These are phyloP conservation scores for Muraenolepis orangiensis DNA, from an alignment of 2,797 vertebrate genomes.

Conservation along the genomic window DNA sequence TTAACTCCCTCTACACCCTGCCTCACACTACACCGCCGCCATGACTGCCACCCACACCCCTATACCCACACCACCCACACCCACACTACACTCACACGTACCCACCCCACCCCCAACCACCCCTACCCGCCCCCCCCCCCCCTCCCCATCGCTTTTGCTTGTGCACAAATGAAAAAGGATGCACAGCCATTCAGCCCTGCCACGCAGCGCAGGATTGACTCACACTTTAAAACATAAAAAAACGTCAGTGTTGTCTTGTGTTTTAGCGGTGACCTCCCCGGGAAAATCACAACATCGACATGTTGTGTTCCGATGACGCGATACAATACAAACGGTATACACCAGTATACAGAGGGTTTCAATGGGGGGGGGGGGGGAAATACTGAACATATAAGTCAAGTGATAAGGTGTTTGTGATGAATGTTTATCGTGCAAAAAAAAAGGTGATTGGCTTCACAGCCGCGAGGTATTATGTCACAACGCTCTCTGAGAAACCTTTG, in stretches of 20 bases:
- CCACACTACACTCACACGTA: neutral
- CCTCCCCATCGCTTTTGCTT: neutral
- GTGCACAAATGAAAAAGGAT: conserved; percentile 27
- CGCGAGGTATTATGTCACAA: conserved; percentile 30
- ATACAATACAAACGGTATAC: conserved; percentile 25
- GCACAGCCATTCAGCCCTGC: conserved; percentile 14
- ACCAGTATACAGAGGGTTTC: too few relatives aligned
- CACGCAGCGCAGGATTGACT: neutral
- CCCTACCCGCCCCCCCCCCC: neutral
- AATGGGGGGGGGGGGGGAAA: too few relatives aligned
- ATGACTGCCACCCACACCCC: neutral
- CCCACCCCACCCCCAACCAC: neutral
- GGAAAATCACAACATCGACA: conserved; percentile 21
- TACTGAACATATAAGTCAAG: too few relatives aligned
- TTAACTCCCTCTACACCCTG: conserved; percentile 1
- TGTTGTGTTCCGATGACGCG: conserved; percentile 13
- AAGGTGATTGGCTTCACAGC: neutral
- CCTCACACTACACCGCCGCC: neutral
- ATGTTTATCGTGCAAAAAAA: too few relatives aligned
- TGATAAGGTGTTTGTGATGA: too few relatives aligned
- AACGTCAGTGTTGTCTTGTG: conserved; percentile 5
- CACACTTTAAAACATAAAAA: conserved; percentile 10
- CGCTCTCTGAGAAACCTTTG: conserved; percentile 52
- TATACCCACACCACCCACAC: neutral
- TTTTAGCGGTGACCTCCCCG: conserved; percentile 19